Percentiles rank a stretch among this genome's conserved stretches.
Conservation (phyloP, 2,797 vertebrate genomes). For the Sparus aurata region DNA sequence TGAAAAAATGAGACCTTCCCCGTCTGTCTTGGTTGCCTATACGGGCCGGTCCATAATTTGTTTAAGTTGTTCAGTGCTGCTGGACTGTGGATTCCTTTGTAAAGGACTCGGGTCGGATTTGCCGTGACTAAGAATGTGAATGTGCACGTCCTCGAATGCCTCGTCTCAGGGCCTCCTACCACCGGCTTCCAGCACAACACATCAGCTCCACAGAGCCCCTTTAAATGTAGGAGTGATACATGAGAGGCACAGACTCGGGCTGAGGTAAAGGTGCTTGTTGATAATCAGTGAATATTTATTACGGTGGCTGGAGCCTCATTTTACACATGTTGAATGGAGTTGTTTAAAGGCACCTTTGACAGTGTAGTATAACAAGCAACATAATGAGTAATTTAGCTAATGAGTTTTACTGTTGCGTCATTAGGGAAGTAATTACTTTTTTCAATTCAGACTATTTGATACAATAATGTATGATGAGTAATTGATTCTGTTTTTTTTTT, state of each 20-base stretch:
- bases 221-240: neutral
- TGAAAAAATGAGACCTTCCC: too few species aligned
- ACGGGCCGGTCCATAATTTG: too few species aligned
- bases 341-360: neutral
- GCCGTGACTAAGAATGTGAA: too few species aligned
- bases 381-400: neutral
- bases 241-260: neutral
- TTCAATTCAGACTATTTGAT: neutral
- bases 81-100: too few species aligned
- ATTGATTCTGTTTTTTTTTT: neutral
- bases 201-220: too few species aligned
- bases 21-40: too few species aligned
- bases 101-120: too few species aligned
- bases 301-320: neutral
- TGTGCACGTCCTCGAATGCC: too few species aligned
- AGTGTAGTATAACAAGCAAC: neutral
- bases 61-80: too few species aligned
- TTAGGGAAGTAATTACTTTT: conserved; percentile 4
- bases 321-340: neutral
- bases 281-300: neutral
- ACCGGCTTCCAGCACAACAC: too few species aligned
- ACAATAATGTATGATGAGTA: neutral
- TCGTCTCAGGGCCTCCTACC: too few species aligned
- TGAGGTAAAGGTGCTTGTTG: neutral
- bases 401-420: neutral